phyloP scores from a whole-genome alignment of 30 jellyfish, hydroid and myxozoan genomes.

The Turritopsis dohrnii region DNA sequence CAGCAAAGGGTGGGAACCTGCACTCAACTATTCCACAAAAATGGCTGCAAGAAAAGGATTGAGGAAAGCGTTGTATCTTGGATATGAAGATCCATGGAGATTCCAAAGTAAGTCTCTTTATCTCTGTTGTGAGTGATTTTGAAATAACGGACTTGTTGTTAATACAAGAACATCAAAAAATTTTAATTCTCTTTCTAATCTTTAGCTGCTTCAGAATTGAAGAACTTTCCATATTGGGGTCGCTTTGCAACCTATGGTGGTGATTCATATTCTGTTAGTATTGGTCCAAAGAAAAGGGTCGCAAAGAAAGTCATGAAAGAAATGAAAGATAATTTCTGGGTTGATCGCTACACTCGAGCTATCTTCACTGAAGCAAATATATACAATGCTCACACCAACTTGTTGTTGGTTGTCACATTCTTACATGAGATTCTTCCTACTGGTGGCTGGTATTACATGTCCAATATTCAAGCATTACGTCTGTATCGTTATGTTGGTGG shows the following conservation, averaged over 20 bases:
- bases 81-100: conserved; percentile 86
- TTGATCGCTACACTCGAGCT: conserved; percentile 90
- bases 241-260: conserved; percentile 81
- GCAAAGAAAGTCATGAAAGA: conserved; percentile 49
- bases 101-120: conserved; percentile 30
- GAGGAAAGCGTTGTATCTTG: conserved; percentile 68
- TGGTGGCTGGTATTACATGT: conserved; percentile 71
- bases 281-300: conserved; percentile 77
- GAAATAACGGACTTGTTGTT: too few relatives aligned
- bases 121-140: neutral
- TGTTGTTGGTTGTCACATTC: conserved; percentile 72
- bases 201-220: conserved; percentile 23
- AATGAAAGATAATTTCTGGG: conserved; percentile 85
- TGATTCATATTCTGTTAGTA: conserved; percentile 75
- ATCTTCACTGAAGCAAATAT: conserved; percentile 64
- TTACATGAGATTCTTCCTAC: conserved; percentile 77
- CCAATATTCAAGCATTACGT: conserved; percentile 75
- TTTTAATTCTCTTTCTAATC: neutral
- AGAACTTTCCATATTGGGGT: conserved; percentile 72
- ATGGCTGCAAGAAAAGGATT: conserved; percentile 44
- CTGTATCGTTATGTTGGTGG: conserved; percentile 88
- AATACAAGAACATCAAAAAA: too few relatives aligned
- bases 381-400: conserved; percentile 84
- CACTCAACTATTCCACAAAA: conserved; percentile 48
- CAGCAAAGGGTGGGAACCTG: conserved; percentile 87